Evolutionary conservation across 64 coral and sea anemone genomes (phyloP).

Genomic region (Cladopsammia gracilis): DNA sequence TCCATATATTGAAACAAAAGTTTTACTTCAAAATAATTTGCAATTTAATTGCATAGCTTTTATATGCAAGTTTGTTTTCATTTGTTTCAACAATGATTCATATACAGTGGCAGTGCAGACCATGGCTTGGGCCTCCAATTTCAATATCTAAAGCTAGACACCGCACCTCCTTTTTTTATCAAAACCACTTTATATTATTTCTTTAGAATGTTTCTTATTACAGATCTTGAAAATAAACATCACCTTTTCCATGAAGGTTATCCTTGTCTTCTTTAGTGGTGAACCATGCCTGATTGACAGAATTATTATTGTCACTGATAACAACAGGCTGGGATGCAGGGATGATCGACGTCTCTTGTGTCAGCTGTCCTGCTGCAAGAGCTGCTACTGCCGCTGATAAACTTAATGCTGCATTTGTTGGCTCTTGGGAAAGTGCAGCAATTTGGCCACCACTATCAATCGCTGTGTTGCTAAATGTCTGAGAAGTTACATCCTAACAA

Average conservation of each 20-base stretch:
- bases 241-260: constrained; percentile 94
- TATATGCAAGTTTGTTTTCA: too few species aligned
- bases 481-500: background rate
- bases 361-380: constrained; percentile 34
- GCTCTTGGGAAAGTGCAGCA: constrained; percentile 21
- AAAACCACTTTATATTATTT: too few species aligned
- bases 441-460: constrained; percentile 35
- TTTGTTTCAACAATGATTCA: too few species aligned
- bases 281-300: constrained; percentile 98
- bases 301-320: constrained; percentile 64
- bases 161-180: too few species aligned
- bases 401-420: constrained; percentile 47
- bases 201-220: background rate
- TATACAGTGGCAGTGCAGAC: too few species aligned
- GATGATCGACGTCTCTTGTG: constrained; percentile 61
- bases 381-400: constrained; percentile 53
- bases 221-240: background rate
- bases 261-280: constrained; percentile 99
- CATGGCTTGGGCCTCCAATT: too few species aligned
- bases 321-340: constrained; percentile 27
- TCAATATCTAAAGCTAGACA: too few species aligned
- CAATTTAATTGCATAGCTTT: background rate
- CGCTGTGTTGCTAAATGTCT: constrained; percentile 36
- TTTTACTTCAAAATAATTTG: background rate
- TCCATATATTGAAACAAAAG: background rate